Evolutionary conservation across 2,113 vertebrate species (phyloP), one percentile per base, ranked within the genome.

Genomic region (Nematolebias whitei): DNA sequence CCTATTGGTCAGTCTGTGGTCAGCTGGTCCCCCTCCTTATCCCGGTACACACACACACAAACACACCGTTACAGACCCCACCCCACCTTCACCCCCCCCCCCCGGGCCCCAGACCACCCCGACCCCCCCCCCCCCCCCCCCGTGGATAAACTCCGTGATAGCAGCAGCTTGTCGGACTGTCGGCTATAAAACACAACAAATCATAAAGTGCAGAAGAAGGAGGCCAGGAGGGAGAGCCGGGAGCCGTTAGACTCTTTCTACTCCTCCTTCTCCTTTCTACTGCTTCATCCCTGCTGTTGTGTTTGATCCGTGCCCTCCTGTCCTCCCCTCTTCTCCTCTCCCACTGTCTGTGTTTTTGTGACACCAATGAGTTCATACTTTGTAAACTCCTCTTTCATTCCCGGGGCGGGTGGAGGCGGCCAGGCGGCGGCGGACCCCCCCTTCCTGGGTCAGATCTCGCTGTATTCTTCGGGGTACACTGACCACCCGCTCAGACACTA

Each of bases 291-390:
- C 82, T 82, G 62, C 44, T 80, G 74, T 87, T 80, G 72, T 87
- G 80, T 82, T 85, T 75, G 75, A 82, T 66, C 63, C 80, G 79
- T 66, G 35, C 61, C 71, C 76, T 76, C 78, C 78, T 79, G 66
- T 85, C 68, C 67, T 83, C 66, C 52, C 78, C 71, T 49, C 73
- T 65, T 63, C 63, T 52, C 24, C 56, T 35, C 51, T 20, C 50
- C 47, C 44, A 55, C 49, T 48, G 64, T 44, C 45, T 63, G 43
- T 56, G 51, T 32, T 35, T 26, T 26, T 67, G 67, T 91, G 91
- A 91, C 93, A 88, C 94, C 93, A 92, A 98, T 98, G 97, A 98
- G 96, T 95, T 98, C 96, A 87, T 98, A 98, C 95, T 98, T 98
- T 93, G 96, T 98, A 91, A 98, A 98, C 93, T 97, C 97, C 90